Base-by-base conservation (phyloP, 2,888 invertebrate species). In the Drosophila anomelani region DNA sequence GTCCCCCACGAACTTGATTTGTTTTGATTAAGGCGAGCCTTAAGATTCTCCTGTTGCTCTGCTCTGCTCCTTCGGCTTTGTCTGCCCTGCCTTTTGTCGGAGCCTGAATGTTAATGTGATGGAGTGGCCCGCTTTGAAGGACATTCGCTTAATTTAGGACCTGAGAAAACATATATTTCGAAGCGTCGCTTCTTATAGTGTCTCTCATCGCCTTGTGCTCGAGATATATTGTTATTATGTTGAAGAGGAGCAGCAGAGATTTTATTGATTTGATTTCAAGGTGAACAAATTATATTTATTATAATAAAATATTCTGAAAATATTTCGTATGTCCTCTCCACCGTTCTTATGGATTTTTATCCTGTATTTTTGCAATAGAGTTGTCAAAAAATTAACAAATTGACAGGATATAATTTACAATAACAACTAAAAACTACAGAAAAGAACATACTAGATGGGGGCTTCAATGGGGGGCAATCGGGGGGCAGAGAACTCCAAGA, bases 81-180 rank as follows among this genome's bases (percentile, higher is more conserved):
- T 53, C 51, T 36, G 51, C 20, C 20, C 39, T 38, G 66, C 54
- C 64, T 69, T 73, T 81, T 81, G 75, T 62, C 69, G 71, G 64
- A 26, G 51, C 43, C 34, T 36, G 44, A 38, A 53, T 53, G 5
- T 70, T 70, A 69, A 72, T 73, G 64, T 60, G 77, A 58, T 79
- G 72, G 63, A 56, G 70, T 85, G 32, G 70, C 75, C 71, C 64
- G 73, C 66, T 81, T 81, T 85, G 80, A 81, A 81, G 81, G 81
- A 81, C 81, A 85, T 81, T 85, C 81, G 86, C 56, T 81, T 82
- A 85, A 85, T 85, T 85, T 81, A 81, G 80, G 83, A 81, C 71
- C 86, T 78, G 81, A 82, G 83, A 85, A 81, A 81, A 82, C 76
- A 85, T 71, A 81, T 85, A 82, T 85, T 81, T 79, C 43, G 71